Conservation (phyloP, 37 sponge, comb jelly and placozoan genomes). For the Amphimedon queenslandica region DNA sequence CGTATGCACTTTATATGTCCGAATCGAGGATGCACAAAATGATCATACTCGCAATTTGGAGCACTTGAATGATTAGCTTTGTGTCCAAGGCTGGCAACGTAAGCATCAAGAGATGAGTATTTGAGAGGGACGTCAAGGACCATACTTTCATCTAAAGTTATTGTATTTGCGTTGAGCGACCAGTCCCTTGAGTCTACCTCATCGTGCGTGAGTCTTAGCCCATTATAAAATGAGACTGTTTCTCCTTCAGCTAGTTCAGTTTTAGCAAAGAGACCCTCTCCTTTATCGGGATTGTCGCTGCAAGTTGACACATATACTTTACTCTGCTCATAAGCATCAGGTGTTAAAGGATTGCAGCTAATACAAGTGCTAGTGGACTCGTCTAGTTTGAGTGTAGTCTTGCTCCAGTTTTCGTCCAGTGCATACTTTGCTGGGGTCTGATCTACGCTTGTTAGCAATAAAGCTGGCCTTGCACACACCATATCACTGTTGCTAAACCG, state of each 20-base stretch:
- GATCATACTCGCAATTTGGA: conserved; percentile 60
- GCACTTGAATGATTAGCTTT: conserved; percentile 68
- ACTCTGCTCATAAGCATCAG: conserved; percentile 61
- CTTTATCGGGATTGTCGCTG: conserved; percentile 41
- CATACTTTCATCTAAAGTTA: conserved; percentile 42
- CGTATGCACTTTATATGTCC: conserved; percentile 71
- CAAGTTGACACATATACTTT: conserved; percentile 28
- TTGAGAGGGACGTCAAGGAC: conserved; percentile 63
- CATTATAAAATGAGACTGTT: conserved; percentile 70
- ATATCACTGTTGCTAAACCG: conserved; percentile 37
- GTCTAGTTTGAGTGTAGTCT: conserved; percentile 11
- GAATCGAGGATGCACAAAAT: conserved; percentile 60
- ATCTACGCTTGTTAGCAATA: neutral
- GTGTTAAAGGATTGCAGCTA: conserved; percentile 21
- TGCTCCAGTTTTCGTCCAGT: neutral
- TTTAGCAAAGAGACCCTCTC: conserved; percentile 73
- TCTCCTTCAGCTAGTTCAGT: conserved; percentile 14
- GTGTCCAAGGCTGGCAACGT: conserved; percentile 70
- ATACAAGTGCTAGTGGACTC: conserved; percentile 29
- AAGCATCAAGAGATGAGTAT: conserved; percentile 2
- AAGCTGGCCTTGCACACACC: conserved; percentile 27
- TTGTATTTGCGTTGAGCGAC: conserved; percentile 52
- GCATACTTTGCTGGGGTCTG: neutral
- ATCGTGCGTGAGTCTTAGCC: conserved; percentile 48
- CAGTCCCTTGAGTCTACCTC: conserved; percentile 65